These are phyloP conservation scores for Oryzias dopingdopingensis DNA, from an alignment of 2,797 vertebrate species.

Conservation along the genomic window DNA sequence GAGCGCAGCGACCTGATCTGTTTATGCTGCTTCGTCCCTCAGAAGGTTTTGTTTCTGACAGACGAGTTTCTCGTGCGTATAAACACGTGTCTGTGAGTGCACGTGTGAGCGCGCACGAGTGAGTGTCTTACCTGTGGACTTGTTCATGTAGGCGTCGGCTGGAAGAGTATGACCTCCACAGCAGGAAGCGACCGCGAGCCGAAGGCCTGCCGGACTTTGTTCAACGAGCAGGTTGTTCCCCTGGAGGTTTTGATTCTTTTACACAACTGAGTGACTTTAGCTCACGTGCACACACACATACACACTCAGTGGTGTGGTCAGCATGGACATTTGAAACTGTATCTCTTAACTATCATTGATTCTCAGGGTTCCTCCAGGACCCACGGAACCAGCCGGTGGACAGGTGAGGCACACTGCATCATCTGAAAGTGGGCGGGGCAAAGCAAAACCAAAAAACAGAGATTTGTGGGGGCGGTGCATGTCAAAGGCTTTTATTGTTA, in stretches of 20 bases:
- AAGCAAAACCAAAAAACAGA: neutral
- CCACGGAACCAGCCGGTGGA: conserved; percentile 93
- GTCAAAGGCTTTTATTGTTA: neutral
- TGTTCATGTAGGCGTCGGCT: conserved; percentile 93
- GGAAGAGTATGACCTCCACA: conserved; percentile 97
- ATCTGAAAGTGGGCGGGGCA: conserved; percentile 11
- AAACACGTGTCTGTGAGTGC: neutral
- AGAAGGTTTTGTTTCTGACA: too few relatives aligned
- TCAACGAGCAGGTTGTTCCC: conserved; percentile 89
- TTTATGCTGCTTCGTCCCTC: too few relatives aligned
- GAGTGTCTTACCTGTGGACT: conserved; percentile 85
- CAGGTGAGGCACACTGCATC: conserved; percentile 79
- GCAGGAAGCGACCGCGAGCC: conserved; percentile 96
- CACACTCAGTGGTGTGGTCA: neutral
- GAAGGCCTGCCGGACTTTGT: conserved; percentile 95
- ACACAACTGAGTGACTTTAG: neutral
- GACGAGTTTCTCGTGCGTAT: too few relatives aligned
- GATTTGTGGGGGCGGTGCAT: neutral
- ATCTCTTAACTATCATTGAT: neutral
- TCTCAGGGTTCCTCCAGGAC: conserved; percentile 94
- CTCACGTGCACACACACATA: neutral
- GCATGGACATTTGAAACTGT: neutral
- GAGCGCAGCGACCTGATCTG: too few relatives aligned
- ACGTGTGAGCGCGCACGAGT: conserved; percentile 7
- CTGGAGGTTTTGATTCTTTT: neutral